phyloP scores from a whole-genome alignment of 2,797 vertebrate species.

The Xenops minutus region DNA sequence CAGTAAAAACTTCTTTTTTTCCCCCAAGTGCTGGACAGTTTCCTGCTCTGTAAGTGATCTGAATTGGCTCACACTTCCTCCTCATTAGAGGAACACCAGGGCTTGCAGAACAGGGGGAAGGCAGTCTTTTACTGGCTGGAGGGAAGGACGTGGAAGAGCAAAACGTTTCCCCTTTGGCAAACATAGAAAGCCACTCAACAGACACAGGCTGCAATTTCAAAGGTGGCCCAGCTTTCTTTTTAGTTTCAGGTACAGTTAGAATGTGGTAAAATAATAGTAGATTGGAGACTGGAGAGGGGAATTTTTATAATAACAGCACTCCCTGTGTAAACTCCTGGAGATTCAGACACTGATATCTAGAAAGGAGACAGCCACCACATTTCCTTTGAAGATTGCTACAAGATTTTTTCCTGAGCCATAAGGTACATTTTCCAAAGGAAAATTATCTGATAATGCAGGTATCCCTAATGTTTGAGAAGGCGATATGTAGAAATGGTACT shows the following conservation, averaged over 20 bases:
- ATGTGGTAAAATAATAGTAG: background rate
- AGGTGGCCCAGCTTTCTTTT: background rate
- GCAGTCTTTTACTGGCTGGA: background rate
- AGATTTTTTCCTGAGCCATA: background rate
- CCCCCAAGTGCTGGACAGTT: background rate
- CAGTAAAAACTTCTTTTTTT: background rate
- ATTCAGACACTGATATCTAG: background rate
- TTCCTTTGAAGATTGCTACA: background rate
- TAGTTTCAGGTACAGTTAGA: background rate
- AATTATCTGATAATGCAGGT: background rate
- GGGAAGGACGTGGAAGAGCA: background rate
- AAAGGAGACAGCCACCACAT: background rate
- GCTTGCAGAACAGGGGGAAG: background rate
- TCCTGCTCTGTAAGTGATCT: background rate
- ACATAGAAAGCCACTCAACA: background rate
- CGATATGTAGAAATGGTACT: background rate
- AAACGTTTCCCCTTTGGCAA: background rate
- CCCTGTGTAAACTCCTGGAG: background rate
- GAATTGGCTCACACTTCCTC: background rate
- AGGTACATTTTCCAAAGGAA: background rate
- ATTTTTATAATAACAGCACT: background rate
- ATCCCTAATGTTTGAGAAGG: background rate
- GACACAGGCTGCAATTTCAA: background rate
- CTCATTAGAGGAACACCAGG: background rate
- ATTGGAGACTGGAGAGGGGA: background rate